phyloP scores from a whole-genome alignment of 2,888 invertebrate genomes.

The Venustoraphidia nigricollis region DNA sequence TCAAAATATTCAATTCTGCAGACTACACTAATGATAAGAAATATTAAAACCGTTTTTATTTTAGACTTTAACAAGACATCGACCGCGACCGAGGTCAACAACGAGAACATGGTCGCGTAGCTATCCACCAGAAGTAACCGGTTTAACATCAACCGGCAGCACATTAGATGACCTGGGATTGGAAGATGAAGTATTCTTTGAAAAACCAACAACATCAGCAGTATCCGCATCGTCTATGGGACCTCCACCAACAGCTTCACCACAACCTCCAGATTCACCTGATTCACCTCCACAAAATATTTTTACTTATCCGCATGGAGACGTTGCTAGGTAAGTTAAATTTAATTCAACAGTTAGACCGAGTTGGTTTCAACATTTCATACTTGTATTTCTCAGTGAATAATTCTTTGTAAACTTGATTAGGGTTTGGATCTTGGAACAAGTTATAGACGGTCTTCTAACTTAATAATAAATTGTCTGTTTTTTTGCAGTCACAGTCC shows the following conservation, averaged over 20 bases:
- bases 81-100: constrained; percentile 39
- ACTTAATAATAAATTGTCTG: no score
- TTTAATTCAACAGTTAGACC: neutral
- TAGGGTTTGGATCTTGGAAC: no score
- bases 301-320: neutral
- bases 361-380: no score
- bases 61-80: constrained; percentile 44
- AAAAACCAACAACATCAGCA: constrained; percentile 30
- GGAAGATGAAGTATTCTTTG: constrained; percentile 43
- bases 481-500: no score
- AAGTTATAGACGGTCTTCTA: no score
- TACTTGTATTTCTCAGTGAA: no score
- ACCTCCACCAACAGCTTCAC: constrained; percentile 23
- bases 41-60: no score
- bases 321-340: neutral
- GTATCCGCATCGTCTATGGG: constrained; percentile 25
- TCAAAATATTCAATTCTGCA: no score
- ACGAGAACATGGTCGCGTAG: constrained; percentile 55
- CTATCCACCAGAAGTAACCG: constrained; percentile 38
- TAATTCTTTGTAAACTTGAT: no score
- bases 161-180: constrained; percentile 14
- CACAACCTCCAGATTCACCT: constrained; percentile 4
- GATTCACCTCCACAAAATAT: neutral
- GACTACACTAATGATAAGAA: no score
- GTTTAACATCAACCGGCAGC: neutral